These are phyloP conservation scores for Rhodeus uyekii DNA, from an alignment of 2,797 vertebrate genomes.

Conservation along the genomic window DNA sequence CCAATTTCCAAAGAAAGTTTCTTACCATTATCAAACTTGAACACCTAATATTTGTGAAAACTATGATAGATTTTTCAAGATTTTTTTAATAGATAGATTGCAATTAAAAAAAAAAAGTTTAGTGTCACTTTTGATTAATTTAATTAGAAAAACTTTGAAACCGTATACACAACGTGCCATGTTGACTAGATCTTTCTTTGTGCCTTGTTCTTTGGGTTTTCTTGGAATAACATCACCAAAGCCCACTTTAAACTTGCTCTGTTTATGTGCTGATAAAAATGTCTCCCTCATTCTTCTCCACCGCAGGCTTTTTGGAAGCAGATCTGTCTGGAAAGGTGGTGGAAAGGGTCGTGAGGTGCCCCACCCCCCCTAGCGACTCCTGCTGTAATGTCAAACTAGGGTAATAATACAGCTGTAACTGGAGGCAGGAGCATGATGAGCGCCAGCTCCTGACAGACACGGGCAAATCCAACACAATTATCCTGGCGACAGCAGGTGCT, in stretches of 20 bases:
- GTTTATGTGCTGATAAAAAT: conserved; percentile 31
- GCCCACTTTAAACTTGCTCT: not conserved
- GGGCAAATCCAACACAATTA: conserved; percentile 85
- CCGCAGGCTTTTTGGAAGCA: conserved; percentile 67
- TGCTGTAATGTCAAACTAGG: conserved; percentile 80
- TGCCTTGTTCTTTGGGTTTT: not conserved
- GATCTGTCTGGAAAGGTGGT: conserved; percentile 65
- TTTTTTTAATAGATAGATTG: not conserved
- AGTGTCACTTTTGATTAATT: not conserved
- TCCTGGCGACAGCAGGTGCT: conserved; percentile 83
- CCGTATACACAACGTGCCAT: not conserved
- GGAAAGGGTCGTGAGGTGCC: conserved; percentile 70
- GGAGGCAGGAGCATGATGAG: conserved; percentile 78
- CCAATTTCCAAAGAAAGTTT: not conserved
- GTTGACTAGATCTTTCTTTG: not conserved
- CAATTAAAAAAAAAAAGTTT: too few species aligned
- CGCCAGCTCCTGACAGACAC: conserved; percentile 77
- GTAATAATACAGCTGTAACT: conserved; percentile 74
- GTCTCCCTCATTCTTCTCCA: conserved; percentile 28
- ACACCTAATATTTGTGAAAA: not conserved
- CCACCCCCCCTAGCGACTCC: conserved; percentile 71
- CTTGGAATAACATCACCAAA: not conserved
- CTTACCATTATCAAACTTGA: not conserved
- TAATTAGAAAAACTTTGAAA: not conserved
- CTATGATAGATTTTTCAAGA: not conserved